Conservation (phyloP, 2,113 vertebrate species). For the Myiozetetes cayanensis region DNA sequence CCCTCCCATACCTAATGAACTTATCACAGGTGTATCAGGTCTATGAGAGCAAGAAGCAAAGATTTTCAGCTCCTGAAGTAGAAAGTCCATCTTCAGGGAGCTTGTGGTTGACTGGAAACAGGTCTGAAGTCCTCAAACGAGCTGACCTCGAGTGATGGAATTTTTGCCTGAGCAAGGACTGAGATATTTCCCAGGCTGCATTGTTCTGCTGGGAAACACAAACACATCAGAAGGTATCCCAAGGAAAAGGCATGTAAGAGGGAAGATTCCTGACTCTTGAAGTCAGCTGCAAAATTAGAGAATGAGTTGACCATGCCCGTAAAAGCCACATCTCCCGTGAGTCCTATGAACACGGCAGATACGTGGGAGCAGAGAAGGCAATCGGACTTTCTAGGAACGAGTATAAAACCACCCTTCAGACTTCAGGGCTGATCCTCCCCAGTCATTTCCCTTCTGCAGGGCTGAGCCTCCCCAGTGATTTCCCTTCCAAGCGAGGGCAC, state of each 20-base stretch:
- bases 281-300: neutral
- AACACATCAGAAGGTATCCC: neutral
- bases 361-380: rapidly evolving
- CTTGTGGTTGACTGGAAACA: neutral
- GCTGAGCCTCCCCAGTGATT: neutral
- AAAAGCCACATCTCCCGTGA: neutral
- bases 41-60: neutral
- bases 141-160: neutral
- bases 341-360: rapidly evolving
- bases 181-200: neutral
- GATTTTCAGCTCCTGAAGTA: neutral
- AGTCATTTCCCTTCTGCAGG: rapidly evolving
- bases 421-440: neutral
- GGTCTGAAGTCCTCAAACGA: neutral
- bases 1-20: neutral
- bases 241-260: neutral
- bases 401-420: neutral
- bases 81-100: neutral
- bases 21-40: neutral
- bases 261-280: neutral
- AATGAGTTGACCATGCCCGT: neutral
- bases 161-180: neutral
- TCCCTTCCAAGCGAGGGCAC: neutral
- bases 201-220: neutral
- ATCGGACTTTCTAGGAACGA: rapidly evolving